These are phyloP conservation scores for Nomia melanderi DNA, from an alignment of 1,140 invertebrate species.

Conservation along the genomic window DNA sequence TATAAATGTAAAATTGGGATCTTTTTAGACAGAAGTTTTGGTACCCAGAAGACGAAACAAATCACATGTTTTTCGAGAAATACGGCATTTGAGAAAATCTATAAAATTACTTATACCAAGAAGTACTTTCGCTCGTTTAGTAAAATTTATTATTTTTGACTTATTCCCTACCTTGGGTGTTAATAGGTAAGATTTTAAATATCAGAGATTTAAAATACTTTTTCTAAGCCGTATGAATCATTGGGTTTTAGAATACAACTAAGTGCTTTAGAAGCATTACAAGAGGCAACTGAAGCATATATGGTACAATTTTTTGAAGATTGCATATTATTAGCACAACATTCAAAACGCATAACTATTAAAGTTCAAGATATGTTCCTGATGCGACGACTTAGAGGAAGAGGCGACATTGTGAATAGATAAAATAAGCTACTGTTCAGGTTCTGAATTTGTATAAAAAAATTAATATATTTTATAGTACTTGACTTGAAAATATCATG, in stretches of 20 bases:
- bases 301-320: conserved; percentile 90
- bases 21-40: background rate
- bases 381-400: conserved; percentile 75
- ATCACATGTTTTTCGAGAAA: conserved; percentile 54
- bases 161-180: conserved; percentile 53
- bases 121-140: conserved; percentile 59
- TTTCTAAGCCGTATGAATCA: background rate
- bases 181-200: conserved; percentile 27
- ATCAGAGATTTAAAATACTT: background rate
- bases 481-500: background rate
- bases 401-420: conserved; percentile 72
- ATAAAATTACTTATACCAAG: conserved; percentile 68
- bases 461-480: background rate
- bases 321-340: conserved; percentile 85
- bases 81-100: conserved; percentile 54
- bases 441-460: background rate
- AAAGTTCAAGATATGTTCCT: conserved; percentile 85
- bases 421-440: conserved; percentile 51
- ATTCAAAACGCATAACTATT: conserved; percentile 89
- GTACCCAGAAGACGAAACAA: background rate
- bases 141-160: conserved; percentile 61
- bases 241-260: conserved; percentile 79
- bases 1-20: too few species aligned
- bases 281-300: conserved; percentile 89
- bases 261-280: conserved; percentile 82